These are phyloP conservation scores for Dyspetes luteomarginatus DNA, from an alignment of 2,888 invertebrate genomes.

Conservation along the genomic window DNA sequence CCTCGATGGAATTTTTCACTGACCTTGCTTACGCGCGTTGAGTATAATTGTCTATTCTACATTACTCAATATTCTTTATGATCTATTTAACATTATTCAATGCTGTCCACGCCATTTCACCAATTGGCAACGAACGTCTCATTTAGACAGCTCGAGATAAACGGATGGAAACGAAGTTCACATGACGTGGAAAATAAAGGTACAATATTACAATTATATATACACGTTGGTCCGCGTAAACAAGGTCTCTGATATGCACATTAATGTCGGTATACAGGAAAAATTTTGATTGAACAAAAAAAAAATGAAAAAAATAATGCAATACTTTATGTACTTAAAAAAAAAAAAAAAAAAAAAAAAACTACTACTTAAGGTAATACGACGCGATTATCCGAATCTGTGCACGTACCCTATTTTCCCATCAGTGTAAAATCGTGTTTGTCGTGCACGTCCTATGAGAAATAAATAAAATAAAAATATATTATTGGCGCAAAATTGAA, in stretches of 20 bases:
- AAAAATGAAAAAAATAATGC: conserved; percentile 15
- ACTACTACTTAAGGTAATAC: not conserved
- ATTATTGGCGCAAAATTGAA: conserved; percentile 1
- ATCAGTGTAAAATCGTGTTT: conserved; percentile 42
- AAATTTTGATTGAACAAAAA: not conserved
- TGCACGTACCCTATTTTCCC: conserved; percentile 54
- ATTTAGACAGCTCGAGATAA: too few species aligned
- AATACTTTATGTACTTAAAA: conserved; percentile 44
- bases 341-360: conserved; percentile 17
- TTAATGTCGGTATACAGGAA: conserved; percentile 30
- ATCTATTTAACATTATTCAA: too few species aligned
- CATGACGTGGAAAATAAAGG: too few species aligned
- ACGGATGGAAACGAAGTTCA: too few species aligned
- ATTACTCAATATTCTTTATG: too few species aligned
- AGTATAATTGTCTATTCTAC: too few species aligned
- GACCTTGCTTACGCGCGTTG: too few species aligned
- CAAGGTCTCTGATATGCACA: conserved; percentile 51
- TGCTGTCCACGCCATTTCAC: too few species aligned
- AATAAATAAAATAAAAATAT: conserved; percentile 27
- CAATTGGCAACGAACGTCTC: too few species aligned
- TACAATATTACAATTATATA: too few species aligned
- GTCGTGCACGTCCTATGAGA: conserved; percentile 12
- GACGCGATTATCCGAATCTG: conserved; percentile 46
- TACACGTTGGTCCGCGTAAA: too few species aligned
- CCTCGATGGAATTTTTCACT: conserved; percentile 11